phyloP scores from a whole-genome alignment of 2,888 invertebrate genomes.

The Myopa tessellatipennis region DNA sequence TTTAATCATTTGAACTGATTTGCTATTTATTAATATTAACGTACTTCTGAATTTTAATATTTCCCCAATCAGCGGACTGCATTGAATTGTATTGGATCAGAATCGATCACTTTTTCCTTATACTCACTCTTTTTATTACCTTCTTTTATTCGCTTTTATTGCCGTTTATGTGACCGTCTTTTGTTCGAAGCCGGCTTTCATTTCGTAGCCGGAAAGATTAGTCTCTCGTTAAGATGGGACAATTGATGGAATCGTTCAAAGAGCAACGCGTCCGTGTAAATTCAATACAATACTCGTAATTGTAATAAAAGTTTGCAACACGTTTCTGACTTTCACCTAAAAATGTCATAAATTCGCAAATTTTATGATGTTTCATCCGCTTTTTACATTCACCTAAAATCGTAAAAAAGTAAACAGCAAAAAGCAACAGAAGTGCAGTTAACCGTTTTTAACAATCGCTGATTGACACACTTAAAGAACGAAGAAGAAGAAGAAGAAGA shows the following conservation, averaged over 20 bases:
- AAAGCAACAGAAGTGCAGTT: background rate
- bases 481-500: background rate
- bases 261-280: background rate
- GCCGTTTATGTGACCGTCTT: too few species aligned
- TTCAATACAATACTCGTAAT: background rate
- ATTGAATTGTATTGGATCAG: too few species aligned
- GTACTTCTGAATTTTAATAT: too few species aligned
- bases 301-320: background rate
- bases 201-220: background rate
- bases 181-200: too few species aligned
- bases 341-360: conserved; percentile 7
- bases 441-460: background rate
- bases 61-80: too few species aligned
- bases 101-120: too few species aligned
- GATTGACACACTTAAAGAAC: background rate
- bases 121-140: too few species aligned
- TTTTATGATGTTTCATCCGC: conserved; percentile 9
- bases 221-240: background rate
- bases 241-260: background rate
- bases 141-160: too few species aligned
- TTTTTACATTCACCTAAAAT: background rate
- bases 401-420: background rate
- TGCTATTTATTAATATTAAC: too few species aligned
- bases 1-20: too few species aligned
- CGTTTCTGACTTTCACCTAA: conserved; percentile 1